Percentiles rank a stretch among this genome's conserved stretches.
These are phyloP conservation scores for Nematostella vectensis DNA, from an alignment of 92 coral and sea anemone species.

Conservation along the genomic window DNA sequence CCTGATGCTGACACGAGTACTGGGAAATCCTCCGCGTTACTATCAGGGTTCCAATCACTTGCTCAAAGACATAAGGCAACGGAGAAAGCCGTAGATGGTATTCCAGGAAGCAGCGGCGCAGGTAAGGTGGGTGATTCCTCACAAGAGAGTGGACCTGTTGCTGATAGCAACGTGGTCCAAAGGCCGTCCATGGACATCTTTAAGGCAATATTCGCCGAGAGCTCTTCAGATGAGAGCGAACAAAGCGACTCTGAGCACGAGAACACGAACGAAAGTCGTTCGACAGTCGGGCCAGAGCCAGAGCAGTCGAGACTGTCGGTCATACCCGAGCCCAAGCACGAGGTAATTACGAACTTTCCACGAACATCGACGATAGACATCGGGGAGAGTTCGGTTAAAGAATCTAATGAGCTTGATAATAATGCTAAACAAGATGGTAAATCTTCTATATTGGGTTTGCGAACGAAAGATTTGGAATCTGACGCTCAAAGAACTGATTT, in stretches of 20 bases:
- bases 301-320: no score
- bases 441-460: neutral
- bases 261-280: no score
- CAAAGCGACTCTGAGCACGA: conserved; percentile 53
- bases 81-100: neutral
- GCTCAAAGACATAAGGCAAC: conserved; percentile 1
- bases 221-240: conserved; percentile 68
- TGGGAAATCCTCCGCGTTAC: conserved; percentile 6
- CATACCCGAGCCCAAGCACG: no score
- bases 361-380: neutral
- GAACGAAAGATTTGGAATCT: neutral
- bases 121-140: neutral
- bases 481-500: neutral
- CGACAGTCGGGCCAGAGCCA: neutral
- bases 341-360: no score
- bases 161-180: conserved; percentile 17
- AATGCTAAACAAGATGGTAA: neutral
- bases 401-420: neutral
- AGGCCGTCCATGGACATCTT: conserved; percentile 92
- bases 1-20: neutral
- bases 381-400: neutral
- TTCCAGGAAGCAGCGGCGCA: neutral
- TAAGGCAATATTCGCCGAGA: conserved; percentile 90
- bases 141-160: neutral
- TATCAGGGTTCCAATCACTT: conserved; percentile 17